Evolutionary conservation across 2,113 vertebrate species (phyloP), one percentile per base, ranked within the genome.

Genomic region (Labeo rohita): DNA sequence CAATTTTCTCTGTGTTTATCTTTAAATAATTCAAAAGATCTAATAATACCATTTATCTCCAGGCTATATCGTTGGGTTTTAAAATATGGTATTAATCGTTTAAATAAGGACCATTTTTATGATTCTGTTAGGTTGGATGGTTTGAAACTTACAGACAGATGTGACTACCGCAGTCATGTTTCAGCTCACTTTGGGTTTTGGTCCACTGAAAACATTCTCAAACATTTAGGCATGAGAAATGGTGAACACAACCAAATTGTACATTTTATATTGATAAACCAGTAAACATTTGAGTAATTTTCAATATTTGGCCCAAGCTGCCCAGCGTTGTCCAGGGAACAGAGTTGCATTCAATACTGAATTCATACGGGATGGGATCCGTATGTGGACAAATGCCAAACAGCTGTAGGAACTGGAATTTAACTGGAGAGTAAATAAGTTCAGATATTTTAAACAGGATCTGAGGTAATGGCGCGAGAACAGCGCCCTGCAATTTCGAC

Each of bases 141-240:
- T 18, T 54, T 54, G 15, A 54, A 77, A 36, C 23, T 34, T 47
- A 63, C 2, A 36, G n/a, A 52, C 49, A 16, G 18, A 63, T 80
- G 54, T 47, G 21, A 63, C 76, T 13, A 43, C 52, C 34, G 43
- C 78, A 80, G n/a, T 63, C 10, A 80, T 45, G n/a, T 80, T 80
- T 63, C 39, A 80, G 78, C 39, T 65, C 39, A 79, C 16, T 39
- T 56, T 79, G 52, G 52, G 52, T 43, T 79, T 56, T 43, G 18
- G 34, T 59, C 52, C 75, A 63, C 39, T 63, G 77, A n/a, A 80
- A 61, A n/a, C 12, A 45, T 80, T 76, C 13, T 16, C 36, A 80
- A 80, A 45, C 18, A 63, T 80, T n/a, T 8, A 80, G n/a, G 11
- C 7, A 16, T 36, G 3, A 52, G 49, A 76, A 50, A 54, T 34